Conservation (phyloP, 2,113 vertebrate species). For the Thunnus thynnus region DNA sequence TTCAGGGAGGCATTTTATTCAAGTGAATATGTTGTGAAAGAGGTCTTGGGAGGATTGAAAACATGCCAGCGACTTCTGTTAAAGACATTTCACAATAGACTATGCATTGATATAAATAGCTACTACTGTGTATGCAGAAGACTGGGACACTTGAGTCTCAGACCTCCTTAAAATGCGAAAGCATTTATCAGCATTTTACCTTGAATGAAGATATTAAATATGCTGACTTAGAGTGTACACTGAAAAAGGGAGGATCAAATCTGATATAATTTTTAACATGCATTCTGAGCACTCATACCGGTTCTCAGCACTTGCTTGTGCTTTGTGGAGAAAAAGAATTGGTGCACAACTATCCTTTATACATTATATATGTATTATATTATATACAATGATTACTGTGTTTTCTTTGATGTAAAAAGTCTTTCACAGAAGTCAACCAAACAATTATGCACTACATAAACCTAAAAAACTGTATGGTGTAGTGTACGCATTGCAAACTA, state of each 20-base stretch:
- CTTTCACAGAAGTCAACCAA: conserved; percentile 14
- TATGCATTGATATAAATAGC: conserved; percentile 9
- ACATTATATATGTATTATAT: too few relatives aligned
- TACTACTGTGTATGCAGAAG: conserved; percentile 1
- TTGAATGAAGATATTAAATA: not conserved
- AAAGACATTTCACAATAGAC: conserved; percentile 2
- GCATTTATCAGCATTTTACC: conserved; percentile 9
- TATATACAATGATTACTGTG: not conserved
- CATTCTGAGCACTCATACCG: not conserved
- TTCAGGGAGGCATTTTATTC: not conserved
- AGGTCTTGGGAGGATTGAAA: not conserved
- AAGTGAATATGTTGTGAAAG: not conserved
- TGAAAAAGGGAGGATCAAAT: conserved; percentile 7
- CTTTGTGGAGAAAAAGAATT: not conserved
- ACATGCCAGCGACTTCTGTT: conserved; percentile 41
- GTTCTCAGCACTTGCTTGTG: not conserved
- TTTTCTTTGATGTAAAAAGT: conserved; percentile 1
- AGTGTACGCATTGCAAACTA: not conserved
- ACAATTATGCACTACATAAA: not conserved
- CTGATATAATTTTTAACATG: conserved; percentile 2
- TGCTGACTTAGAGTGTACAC: not conserved
- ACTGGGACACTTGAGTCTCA: not conserved
- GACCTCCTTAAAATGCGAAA: not conserved
- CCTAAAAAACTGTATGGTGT: not conserved
- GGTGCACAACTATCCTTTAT: not conserved